phyloP scores from a whole-genome alignment of 2,113 vertebrate species.

The Silurus asotus region DNA sequence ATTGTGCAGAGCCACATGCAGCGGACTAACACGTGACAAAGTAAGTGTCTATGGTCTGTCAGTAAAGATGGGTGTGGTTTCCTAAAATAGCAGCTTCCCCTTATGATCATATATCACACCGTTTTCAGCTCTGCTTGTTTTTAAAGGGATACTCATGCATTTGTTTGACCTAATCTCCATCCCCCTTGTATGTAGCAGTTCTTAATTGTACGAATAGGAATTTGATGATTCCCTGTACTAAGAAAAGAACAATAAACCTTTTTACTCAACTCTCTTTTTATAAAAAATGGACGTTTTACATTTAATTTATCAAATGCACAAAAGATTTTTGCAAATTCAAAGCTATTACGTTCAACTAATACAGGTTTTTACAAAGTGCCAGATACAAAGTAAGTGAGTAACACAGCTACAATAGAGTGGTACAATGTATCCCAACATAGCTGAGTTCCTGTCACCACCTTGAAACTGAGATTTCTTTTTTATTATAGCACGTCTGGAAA shows the following conservation, averaged over 20 bases:
- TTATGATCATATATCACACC: constrained; percentile 50
- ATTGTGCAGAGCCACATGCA: not conserved
- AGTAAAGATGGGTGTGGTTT: constrained; percentile 16
- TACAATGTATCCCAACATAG: not conserved
- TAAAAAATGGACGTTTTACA: not conserved
- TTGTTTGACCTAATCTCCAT: not conserved
- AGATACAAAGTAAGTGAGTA: not conserved
- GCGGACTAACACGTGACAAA: not conserved
- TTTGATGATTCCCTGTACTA: not conserved
- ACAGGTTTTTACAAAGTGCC: not conserved
- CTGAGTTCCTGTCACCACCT: not conserved
- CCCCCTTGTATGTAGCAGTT: not conserved
- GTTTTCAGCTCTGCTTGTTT: constrained; percentile 24
- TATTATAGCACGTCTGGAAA: not conserved
- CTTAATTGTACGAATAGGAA: not conserved
- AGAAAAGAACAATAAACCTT: not conserved
- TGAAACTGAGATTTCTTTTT: not conserved
- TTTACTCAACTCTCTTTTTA: not conserved
- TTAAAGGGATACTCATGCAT: not conserved
- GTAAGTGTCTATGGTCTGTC: not conserved
- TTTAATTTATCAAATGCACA: not conserved
- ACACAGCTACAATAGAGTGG: not conserved
- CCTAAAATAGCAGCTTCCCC: constrained; percentile 40
- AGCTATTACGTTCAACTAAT: not conserved
- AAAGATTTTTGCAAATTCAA: not conserved